Percentiles rank a stretch among this genome's conserved stretches.
These are phyloP conservation scores for Rotaria socialis DNA, from an alignment of 2,888 invertebrate genomes.

Conservation along the genomic window DNA sequence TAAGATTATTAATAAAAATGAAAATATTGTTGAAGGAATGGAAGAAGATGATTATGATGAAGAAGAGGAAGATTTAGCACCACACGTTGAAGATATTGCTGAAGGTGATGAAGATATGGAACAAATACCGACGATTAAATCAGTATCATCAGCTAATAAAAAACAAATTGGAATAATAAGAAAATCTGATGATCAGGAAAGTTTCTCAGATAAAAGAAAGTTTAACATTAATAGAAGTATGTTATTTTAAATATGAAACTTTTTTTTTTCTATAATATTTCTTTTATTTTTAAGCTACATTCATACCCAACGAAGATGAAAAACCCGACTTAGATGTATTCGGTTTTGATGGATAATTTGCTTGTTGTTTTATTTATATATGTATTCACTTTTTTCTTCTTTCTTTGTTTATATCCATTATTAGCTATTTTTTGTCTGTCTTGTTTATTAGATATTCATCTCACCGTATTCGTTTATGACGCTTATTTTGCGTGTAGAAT, in stretches of 20 bases:
- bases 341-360: not conserved
- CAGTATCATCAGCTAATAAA: not conserved
- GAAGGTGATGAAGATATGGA: not conserved
- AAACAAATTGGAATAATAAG: not conserved
- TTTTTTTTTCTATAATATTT: not conserved
- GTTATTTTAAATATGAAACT: not conserved
- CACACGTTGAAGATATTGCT: not conserved
- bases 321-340: not conserved
- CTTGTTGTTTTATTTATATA: not conserved
- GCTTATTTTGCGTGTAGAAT: not conserved
- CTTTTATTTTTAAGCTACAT: not conserved
- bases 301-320: not conserved
- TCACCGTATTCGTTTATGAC: conserved; percentile 7
- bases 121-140: not conserved
- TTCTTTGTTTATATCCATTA: not conserved
- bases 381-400: not conserved
- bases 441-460: not conserved
- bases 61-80: not conserved
- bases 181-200: not conserved
- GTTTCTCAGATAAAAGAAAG: not conserved
- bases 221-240: not conserved
- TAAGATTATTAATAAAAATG: not conserved
- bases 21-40: not conserved
- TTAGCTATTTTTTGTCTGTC: not conserved
- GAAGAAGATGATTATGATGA: not conserved